These are phyloP conservation scores for Phymorhynchus buccinoides DNA, from an alignment of 1,140 invertebrate genomes.

Conservation along the genomic window DNA sequence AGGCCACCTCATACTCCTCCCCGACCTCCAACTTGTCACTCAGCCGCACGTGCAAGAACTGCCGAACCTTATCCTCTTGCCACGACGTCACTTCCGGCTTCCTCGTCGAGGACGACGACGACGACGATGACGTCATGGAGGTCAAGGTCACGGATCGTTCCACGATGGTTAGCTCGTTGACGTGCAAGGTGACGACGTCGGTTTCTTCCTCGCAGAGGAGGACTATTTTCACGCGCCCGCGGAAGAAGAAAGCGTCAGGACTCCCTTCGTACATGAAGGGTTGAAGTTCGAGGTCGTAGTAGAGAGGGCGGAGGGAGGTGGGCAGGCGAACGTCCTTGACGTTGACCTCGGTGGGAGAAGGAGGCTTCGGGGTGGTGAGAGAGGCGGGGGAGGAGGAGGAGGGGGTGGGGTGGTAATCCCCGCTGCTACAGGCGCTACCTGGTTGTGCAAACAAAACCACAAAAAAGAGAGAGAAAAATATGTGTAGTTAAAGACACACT, in stretches of 20 bases:
- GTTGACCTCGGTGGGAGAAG: background rate
- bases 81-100: slow-evolving; percentile 26
- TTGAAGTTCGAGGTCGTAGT: slow-evolving; percentile 67
- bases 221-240: slow-evolving; percentile 82
- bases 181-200: slow-evolving; percentile 81
- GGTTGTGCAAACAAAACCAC: background rate
- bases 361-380: background rate
- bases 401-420: background rate
- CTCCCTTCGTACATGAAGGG: slow-evolving; percentile 64
- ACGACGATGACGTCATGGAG: slow-evolving; percentile 29
- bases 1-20: slow-evolving; percentile 78
- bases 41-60: slow-evolving; percentile 80
- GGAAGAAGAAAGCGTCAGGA: slow-evolving; percentile 76
- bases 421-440: background rate
- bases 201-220: slow-evolving; percentile 77
- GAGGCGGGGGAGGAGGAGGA: too few species aligned
- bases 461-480: background rate
- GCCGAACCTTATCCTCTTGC: slow-evolving; percentile 75
- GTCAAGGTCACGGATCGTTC: slow-evolving; percentile 42
- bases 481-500: background rate
- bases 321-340: slow-evolving; percentile 62
- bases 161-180: slow-evolving; percentile 62
- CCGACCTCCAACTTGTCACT: slow-evolving; percentile 74
- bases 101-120: slow-evolving; percentile 49
- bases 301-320: slow-evolving; percentile 58